Base-by-base conservation (phyloP, 1,140 invertebrate genomes). In the Trichogramma pretiosum region DNA sequence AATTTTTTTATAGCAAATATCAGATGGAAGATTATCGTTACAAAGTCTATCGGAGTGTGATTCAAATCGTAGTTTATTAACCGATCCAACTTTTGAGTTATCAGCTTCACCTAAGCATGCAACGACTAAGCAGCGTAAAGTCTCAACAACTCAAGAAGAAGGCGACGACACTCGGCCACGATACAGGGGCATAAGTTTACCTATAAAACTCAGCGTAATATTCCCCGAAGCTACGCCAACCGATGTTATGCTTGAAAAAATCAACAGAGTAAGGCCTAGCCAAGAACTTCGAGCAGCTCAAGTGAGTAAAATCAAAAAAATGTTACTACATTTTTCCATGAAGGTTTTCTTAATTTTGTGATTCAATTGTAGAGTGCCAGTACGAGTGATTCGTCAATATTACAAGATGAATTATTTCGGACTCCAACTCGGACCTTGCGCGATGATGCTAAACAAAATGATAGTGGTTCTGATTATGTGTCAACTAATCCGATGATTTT, bases 181-280 rank as follows among this genome's bases (percentile, higher is more conserved):
- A 54, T 89, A 87, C 60, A 79, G 87, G 73, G 88, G 89, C 19
- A 83, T 93, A 30, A 82, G 82, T 66, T 68, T 91, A 57, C 88
- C 88, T 2, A 71, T 75, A 46, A 77, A 78, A 57, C 68, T 89
- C 2, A 64, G 73, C 5, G 75, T 78, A 32, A 71, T 91, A 42
- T 88, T 89, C 64, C 82, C 85, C 63, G 43, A 55, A 63, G 4
- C 46, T 4, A 26, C 35, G 1, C 21, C 30, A 2, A 33, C 28
- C 1, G 23, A 41, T 22, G 19, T 28, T 3, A 42, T 44, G 11
- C 18, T 41, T 3, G 37, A 46, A 0, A 51, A 42, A 19, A 26
- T 5, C 14, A 46, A 30, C 24, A 43, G n/a, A n/a, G n/a, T n/a
- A n/a, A n/a, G n/a, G n/a, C n/a, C n/a, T n/a, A n/a, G n/a, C n/a